These are phyloP conservation scores for Halcyon malimbica DNA, from an alignment of 2,113 vertebrate genomes.

Conservation along the genomic window DNA sequence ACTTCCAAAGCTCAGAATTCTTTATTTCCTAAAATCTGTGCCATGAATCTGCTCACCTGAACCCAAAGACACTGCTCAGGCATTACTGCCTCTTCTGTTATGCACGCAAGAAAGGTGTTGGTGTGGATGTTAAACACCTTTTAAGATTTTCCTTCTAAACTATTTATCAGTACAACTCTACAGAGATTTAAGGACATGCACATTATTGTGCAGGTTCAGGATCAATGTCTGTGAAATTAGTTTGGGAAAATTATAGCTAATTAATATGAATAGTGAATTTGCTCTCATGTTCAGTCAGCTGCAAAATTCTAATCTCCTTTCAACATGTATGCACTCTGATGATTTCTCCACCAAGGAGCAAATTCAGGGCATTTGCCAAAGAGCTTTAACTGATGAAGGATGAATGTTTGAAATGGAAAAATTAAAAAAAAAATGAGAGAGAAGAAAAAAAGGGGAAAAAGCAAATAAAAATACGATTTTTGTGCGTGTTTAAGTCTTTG, in stretches of 20 bases:
- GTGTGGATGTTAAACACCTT: background rate
- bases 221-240: conserved; percentile 16
- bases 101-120: background rate
- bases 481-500: background rate
- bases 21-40: background rate
- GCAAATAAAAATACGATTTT: background rate
- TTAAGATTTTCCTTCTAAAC: background rate
- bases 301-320: conserved; percentile 24
- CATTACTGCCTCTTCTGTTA: background rate
- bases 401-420: background rate
- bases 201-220: background rate
- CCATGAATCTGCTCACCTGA: background rate
- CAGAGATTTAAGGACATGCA: background rate
- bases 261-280: conserved; percentile 5
- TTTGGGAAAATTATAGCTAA: background rate
- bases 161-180: background rate
- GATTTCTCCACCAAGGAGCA: background rate
- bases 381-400: background rate
- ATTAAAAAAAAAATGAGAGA: background rate
- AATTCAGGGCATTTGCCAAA: background rate
- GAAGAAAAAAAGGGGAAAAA: rapidly evolving
- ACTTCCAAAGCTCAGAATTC: background rate
- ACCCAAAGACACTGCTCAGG: background rate
- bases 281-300: background rate
- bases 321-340: background rate